Evolutionary conservation across 2,113 vertebrate species (phyloP).

Genomic region (Apodemus speciosus): DNA sequence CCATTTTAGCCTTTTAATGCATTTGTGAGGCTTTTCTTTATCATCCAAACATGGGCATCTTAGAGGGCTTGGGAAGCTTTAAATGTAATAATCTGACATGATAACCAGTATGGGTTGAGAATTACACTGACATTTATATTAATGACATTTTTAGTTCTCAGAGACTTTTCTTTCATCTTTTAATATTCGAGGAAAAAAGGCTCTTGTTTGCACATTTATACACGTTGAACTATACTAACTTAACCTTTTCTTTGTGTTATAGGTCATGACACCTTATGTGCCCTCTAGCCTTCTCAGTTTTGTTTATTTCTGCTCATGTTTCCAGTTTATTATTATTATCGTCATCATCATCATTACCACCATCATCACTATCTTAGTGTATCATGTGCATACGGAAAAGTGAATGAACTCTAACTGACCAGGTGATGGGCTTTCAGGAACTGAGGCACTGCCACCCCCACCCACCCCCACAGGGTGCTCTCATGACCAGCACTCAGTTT

Average conservation of each 20-base stretch:
- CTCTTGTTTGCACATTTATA: neutral
- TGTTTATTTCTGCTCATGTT: neutral
- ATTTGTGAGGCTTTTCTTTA: neutral
- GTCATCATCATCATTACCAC: too few species aligned
- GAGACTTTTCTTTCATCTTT: neutral
- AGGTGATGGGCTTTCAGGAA: neutral
- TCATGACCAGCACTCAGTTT: neutral
- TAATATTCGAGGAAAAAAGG: neutral
- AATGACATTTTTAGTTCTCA: neutral
- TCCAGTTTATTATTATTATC: neutral
- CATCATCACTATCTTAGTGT: neutral
- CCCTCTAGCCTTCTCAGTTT: neutral
- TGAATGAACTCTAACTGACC: neutral
- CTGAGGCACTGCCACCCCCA: neutral
- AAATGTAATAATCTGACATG: too few species aligned
- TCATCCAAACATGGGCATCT: neutral
- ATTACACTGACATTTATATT: neutral
- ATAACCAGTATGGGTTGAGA: neutral
- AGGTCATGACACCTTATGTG: neutral
- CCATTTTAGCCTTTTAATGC: neutral
- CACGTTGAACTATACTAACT: neutral
- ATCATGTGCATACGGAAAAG: neutral
- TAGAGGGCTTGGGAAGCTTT: neutral
- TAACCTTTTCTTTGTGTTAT: neutral
- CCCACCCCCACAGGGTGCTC: too few species aligned